Evolutionary conservation across 2,888 invertebrate genomes (phyloP), one percentile per base, ranked within the genome.

Genomic region (Cheilosia impressa): DNA sequence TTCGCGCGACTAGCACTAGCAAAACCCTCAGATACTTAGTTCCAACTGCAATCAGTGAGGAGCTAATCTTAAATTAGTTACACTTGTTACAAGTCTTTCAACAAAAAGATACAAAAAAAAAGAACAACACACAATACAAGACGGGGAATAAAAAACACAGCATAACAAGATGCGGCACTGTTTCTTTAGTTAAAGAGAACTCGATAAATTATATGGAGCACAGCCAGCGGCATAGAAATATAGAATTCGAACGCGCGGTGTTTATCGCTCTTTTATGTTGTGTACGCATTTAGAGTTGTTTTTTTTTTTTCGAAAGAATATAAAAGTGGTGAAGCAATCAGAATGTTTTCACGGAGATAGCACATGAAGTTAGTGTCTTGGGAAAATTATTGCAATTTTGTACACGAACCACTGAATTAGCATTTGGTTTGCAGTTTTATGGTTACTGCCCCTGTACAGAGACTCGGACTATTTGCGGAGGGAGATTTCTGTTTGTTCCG

Each of bases 41-140:
- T 81, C 27, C 68, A 45, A 72, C 43, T 72, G 85, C 72, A 85
- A 81, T 85, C 77, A 77, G 76, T 72, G 85, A 72, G 65, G 55
- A 65, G 76, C 71, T 71, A 66, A 63, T 85, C 85, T 81, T 85
- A 81, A 81, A 81, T 85, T 85, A 85, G 85, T 81, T 71, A 75
- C 84, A 84, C 73, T 84, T 76, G 76, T 72, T 77, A 81, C 66
- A 68, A 85, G 41, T 69, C 68, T 63, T 73, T 73, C 55, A 79
- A 43, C 66, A 2, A 34, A 22, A 69, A 69, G 13, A 58, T 66
- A 78, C 52, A 72, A 10, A 69, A 24, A 24, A 68, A 10, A 66
- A 58, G 47, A 47, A 71, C 53, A 72, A 13, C 65, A 66, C 38
- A 55, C 47, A 17, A 47, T 47, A 13, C 63, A 62, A 69, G 2